A percentile compares a stretch with the other conserved stretches of the same genome.
Conservation (phyloP, 2,888 invertebrate genomes). For the Tridacna gigas region DNA sequence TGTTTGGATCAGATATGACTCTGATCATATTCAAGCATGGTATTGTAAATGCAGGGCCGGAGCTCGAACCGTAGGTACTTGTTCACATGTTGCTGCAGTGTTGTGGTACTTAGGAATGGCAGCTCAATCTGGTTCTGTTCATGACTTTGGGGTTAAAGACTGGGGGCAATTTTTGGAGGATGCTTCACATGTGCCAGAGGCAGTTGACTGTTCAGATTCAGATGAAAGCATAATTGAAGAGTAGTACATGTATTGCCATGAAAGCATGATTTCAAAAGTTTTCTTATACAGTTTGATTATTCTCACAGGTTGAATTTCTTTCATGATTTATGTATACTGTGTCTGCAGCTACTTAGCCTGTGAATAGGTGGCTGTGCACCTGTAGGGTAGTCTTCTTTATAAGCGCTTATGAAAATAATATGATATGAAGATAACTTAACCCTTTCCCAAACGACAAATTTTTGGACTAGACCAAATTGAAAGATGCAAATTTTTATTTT, state of each 20-base stretch:
- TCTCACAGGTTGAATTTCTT: no score
- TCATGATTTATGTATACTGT: no score
- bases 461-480: no score
- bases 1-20: constrained; percentile 44
- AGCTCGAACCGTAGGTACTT: constrained; percentile 42
- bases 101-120: constrained; percentile 44
- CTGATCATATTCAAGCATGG: constrained; percentile 30
- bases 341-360: no score
- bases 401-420: no score
- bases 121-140: not conserved
- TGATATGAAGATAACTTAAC: no score
- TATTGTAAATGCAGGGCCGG: constrained; percentile 53
- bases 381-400: no score
- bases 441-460: no score
- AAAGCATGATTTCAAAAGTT: not conserved
- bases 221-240: constrained; percentile 13
- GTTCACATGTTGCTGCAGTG: constrained; percentile 45
- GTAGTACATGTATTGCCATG: not conserved
- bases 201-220: constrained; percentile 42
- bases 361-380: no score
- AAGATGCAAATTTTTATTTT: no score
- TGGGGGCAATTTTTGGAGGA: constrained; percentile 37
- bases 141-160: constrained; percentile 32
- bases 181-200: constrained; percentile 28
- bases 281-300: no score